Percentiles rank a stretch among this genome's conserved stretches.
Conservation (phyloP, 2,113 vertebrate species). For the Pomatorhinus ruficollis region DNA sequence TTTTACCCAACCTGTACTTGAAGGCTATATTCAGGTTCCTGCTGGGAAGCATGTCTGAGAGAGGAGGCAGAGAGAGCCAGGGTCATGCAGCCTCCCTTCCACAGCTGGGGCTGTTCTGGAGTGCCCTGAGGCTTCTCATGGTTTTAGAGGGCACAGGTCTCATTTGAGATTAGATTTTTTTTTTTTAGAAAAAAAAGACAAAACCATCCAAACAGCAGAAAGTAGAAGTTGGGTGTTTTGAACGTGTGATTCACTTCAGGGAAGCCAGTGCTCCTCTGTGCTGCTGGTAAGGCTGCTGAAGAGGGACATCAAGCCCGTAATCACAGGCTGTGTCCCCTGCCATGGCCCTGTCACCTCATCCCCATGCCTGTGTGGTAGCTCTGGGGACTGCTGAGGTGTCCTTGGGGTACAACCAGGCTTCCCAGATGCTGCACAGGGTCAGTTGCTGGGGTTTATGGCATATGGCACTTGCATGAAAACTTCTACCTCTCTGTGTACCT, state of each 20-base stretch:
- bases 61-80: background rate
- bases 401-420: background rate
- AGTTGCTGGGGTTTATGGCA: background rate
- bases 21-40: background rate
- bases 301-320: background rate
- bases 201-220: background rate
- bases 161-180: background rate
- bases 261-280: background rate
- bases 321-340: background rate
- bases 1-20: background rate
- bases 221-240: background rate
- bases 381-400: background rate
- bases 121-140: fast-evolving
- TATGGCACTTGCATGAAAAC: background rate
- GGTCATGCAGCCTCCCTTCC: fast-evolving
- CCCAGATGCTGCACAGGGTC: background rate
- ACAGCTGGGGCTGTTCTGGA: fast-evolving
- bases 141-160: background rate
- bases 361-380: fast-evolving
- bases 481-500: background rate
- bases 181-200: background rate
- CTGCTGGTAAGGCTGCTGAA: background rate
- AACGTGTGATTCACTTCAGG: background rate
- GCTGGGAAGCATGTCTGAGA: background rate
- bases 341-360: fast-evolving